Conservation (phyloP, 2,888 invertebrate species). For the Rhingia rostrata region DNA sequence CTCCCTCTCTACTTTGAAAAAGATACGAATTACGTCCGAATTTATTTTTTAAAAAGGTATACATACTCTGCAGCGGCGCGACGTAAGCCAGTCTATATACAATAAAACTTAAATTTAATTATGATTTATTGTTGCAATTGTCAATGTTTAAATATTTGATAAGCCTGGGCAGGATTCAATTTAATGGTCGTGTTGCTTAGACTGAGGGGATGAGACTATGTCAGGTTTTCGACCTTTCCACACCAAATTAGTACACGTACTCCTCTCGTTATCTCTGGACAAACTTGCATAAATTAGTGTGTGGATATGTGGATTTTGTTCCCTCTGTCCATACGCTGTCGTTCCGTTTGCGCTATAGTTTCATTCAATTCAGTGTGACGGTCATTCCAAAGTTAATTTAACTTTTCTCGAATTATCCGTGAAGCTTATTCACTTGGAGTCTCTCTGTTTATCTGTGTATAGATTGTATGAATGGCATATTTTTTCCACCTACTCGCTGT, state of each 20-base stretch:
- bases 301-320: not conserved
- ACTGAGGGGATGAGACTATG: constrained; percentile 19
- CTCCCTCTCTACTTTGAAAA: not conserved
- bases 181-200: constrained; percentile 36
- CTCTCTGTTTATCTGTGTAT: constrained; percentile 5
- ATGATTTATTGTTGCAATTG: constrained; percentile 73
- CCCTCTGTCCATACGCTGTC: not conserved
- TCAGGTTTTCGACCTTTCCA: constrained; percentile 70
- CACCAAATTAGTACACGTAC: constrained; percentile 33
- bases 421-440: constrained; percentile 53
- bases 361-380: constrained; percentile 69
- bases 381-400: constrained; percentile 72
- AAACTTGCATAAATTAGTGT: constrained; percentile 50
- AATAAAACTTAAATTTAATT: constrained; percentile 65
- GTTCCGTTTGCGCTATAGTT: constrained; percentile 37
- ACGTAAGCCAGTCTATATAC: not conserved
- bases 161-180: constrained; percentile 63
- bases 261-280: constrained; percentile 28
- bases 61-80: not conserved
- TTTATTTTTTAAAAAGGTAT: constrained; percentile 37
- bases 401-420: constrained; percentile 65
- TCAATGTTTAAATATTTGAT: constrained; percentile 71
- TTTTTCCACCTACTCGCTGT: constrained; percentile 44
- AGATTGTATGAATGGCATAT: not conserved
- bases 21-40: constrained; percentile 36